A percentile compares a stretch with the other conserved stretches of the same genome.
Conservation (phyloP, 2,797 vertebrate species). For the Typhlichthys subterraneus region DNA sequence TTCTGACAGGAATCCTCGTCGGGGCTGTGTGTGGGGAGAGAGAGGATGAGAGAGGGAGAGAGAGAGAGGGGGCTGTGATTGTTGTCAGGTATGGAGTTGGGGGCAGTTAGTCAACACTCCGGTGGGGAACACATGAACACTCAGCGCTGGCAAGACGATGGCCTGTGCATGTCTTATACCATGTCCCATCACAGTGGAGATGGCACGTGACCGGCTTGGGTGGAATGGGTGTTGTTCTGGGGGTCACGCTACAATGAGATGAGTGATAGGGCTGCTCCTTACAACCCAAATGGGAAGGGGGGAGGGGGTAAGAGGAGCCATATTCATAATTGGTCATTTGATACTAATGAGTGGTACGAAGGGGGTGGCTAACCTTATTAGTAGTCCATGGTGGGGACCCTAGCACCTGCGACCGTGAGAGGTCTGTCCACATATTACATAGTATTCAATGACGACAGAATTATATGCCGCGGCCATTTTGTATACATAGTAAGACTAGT, state of each 20-base stretch:
- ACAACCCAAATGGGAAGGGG: constrained; percentile 59
- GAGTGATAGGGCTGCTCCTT: constrained; percentile 71
- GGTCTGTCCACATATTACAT: too few species aligned
- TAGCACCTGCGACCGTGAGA: too few species aligned
- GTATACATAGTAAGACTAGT: too few species aligned
- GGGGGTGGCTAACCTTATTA: too few species aligned
- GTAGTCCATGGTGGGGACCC: too few species aligned
- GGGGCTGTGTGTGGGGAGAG: constrained; percentile 72
- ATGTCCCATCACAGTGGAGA: constrained; percentile 52
- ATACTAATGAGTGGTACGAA: too few species aligned
- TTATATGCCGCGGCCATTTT: too few species aligned
- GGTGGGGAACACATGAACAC: constrained; percentile 56
- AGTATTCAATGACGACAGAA: too few species aligned
- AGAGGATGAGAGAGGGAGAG: constrained; percentile 7
- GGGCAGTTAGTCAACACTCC: constrained; percentile 27
- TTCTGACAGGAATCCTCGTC: constrained; percentile 94
- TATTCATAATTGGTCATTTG: too few species aligned
- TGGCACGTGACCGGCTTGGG: constrained; percentile 51
- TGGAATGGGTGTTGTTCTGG: constrained; percentile 53
- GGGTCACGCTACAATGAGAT: constrained; percentile 68
- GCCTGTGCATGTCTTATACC: constrained; percentile 29
- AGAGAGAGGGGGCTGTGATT: constrained; percentile 21
- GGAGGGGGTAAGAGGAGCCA: too few species aligned
- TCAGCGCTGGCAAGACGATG: constrained; percentile 55
- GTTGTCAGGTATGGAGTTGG: too few species aligned